Percentiles rank a stretch among this genome's conserved stretches.
Evolutionary conservation across 1,140 invertebrate species (phyloP).

Genomic region (Drosophila sturtevanti): DNA sequence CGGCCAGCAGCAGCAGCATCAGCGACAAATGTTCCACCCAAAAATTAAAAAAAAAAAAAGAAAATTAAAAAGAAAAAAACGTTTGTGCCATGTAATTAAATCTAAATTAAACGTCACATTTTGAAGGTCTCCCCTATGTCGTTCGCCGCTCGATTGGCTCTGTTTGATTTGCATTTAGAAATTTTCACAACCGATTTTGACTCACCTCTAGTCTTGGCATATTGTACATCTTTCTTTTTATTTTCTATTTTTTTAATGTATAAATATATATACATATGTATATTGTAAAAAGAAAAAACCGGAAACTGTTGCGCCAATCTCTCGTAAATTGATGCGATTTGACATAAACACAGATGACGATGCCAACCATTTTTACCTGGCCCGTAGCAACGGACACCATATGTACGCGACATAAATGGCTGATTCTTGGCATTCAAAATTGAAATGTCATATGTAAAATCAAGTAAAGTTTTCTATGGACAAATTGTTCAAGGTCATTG

Average conservation of each 20-base stretch:
- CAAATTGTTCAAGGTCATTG: background rate
- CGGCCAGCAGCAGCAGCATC: constrained; percentile 2
- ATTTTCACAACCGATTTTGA: constrained; percentile 45
- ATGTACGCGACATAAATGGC: background rate
- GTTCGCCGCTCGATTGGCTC: constrained; percentile 73
- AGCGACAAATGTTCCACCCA: constrained; percentile 15
- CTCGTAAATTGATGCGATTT: constrained; percentile 72
- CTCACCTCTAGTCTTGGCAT: constrained; percentile 49
- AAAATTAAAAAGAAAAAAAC: constrained; percentile 9
- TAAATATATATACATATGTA: no score
- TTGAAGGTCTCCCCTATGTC: constrained; percentile 63
- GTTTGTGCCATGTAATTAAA: constrained; percentile 73
- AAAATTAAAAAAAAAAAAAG: background rate
- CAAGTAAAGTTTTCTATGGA: constrained; percentile 1
- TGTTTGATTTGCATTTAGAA: constrained; percentile 51
- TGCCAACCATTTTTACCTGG: constrained; percentile 2
- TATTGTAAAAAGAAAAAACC: constrained; percentile 42
- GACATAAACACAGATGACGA: constrained; percentile 59
- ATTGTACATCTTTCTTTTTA: constrained; percentile 33
- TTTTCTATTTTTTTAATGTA: constrained; percentile 29
- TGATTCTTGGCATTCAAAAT: background rate
- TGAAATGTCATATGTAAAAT: constrained; percentile 1
- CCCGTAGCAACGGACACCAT: background rate
- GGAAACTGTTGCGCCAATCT: constrained; percentile 74
- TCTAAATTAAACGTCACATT: constrained; percentile 81